Conservation (phyloP, 2,888 invertebrate genomes). For the Stratiomys singularior region DNA sequence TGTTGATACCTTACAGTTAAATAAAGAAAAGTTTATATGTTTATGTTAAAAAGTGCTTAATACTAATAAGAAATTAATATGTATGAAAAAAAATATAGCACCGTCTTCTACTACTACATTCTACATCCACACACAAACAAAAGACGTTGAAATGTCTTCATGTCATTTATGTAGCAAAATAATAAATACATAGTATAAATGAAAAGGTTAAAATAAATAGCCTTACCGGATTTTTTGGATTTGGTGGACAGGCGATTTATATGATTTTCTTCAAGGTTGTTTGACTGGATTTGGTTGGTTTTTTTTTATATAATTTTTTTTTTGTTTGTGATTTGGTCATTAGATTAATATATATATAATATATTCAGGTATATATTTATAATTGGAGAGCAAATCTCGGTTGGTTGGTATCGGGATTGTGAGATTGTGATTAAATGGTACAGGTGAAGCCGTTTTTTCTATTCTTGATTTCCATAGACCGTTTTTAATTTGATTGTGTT, state of each 20-base stretch:
- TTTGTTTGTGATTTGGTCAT: neutral
- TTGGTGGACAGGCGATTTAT: constrained; percentile 55
- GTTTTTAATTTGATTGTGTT: too few relatives aligned
- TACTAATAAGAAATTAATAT: too few relatives aligned
- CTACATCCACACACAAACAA: constrained; percentile 18
- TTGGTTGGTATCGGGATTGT: constrained; percentile 31
- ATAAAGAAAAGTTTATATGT: too few relatives aligned
- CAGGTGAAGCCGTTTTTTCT: constrained; percentile 10
- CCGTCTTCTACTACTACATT: constrained; percentile 8
- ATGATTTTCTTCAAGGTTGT: constrained; percentile 51
- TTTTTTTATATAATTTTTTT: constrained; percentile 7
- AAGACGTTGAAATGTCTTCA: constrained; percentile 15
- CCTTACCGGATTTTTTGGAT: constrained; percentile 59
- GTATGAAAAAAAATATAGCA: neutral
- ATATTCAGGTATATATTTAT: constrained; percentile 23
- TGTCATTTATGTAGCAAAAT: constrained; percentile 37
- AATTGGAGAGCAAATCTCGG: constrained; percentile 36
- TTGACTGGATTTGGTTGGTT: constrained; percentile 36
- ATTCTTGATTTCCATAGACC: neutral
- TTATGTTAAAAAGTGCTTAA: too few relatives aligned
- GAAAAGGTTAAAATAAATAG: constrained; percentile 65
- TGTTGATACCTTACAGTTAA: too few relatives aligned
- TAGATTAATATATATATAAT: neutral
- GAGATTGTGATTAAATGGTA: neutral
- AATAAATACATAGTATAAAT: constrained; percentile 48